Conservation (phyloP, 2,797 vertebrate genomes). For the Pristis pectinata region DNA sequence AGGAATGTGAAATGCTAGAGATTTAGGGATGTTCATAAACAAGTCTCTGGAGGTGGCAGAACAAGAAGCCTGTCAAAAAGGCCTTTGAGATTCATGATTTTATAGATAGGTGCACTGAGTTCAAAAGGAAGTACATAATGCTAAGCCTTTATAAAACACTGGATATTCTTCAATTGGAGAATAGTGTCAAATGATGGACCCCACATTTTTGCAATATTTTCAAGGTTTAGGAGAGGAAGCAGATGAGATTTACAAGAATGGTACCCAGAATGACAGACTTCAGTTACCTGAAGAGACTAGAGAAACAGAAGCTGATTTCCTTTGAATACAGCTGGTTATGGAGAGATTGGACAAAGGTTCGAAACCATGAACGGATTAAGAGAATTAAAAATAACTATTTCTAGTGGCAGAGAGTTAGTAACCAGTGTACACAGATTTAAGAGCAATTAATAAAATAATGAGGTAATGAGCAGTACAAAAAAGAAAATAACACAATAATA, state of each 20-base stretch:
- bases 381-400: no score
- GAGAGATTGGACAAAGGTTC: no score
- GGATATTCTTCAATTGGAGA: neutral
- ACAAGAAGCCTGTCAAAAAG: neutral
- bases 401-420: no score
- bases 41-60: neutral
- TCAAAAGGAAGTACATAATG: neutral
- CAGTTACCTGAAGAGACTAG: no score
- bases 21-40: neutral
- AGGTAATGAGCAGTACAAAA: neutral
- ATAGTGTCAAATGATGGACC: neutral
- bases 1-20: no score
- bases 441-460: neutral
- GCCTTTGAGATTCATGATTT: neutral
- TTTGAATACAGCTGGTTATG: no score
- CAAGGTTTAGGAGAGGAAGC: neutral
- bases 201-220: neutral
- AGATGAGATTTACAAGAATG: neutral
- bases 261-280: no score
- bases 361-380: no score
- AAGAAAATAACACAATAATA: neutral
- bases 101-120: neutral
- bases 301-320: no score
- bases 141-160: neutral
- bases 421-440: neutral